Conservation (phyloP, 2,888 invertebrate species). For the Hirtodrosophila duncani region DNA sequence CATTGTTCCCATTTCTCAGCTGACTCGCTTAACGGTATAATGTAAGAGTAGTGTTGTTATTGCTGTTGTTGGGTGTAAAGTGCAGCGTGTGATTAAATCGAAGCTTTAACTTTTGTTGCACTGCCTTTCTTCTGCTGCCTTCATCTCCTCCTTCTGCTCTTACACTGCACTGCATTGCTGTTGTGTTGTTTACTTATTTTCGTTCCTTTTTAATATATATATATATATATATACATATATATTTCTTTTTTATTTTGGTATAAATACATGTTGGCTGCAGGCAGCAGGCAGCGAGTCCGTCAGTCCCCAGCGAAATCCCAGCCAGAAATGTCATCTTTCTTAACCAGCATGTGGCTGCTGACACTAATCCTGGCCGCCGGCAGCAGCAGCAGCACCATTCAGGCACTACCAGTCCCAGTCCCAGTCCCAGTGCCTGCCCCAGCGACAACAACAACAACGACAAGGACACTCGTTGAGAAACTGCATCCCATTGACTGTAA, state of each 20-base stretch:
- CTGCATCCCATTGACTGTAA: constrained; percentile 55
- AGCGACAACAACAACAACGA: neutral
- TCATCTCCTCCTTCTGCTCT: neutral
- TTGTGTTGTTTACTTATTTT: neutral
- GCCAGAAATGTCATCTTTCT: constrained; percentile 48
- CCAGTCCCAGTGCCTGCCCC: constrained; percentile 1
- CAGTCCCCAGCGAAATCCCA: constrained; percentile 38
- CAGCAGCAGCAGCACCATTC: constrained; percentile 25
- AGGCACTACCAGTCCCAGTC: neutral
- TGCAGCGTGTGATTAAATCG: constrained; percentile 38
- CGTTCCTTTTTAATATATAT: constrained; percentile 51
- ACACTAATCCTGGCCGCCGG: constrained; percentile 45
- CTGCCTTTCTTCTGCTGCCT: neutral
- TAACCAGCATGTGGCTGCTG: constrained; percentile 39
- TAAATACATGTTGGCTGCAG: no score
- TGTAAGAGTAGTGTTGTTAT: constrained; percentile 4
- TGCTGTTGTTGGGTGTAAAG: constrained; percentile 11
- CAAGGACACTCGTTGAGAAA: constrained; percentile 17
- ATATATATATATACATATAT: constrained; percentile 61
- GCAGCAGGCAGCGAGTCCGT: no score
- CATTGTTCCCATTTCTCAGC: constrained; percentile 11
- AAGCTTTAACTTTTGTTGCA: constrained; percentile 14
- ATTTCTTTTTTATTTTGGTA: no score
- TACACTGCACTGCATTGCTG: neutral
- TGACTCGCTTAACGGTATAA: constrained; percentile 43